Percentiles rank a stretch among this genome's conserved stretches.
phyloP scores from a whole-genome alignment of 2,113 vertebrate genomes.

The Sarotherodon lohbergeri region DNA sequence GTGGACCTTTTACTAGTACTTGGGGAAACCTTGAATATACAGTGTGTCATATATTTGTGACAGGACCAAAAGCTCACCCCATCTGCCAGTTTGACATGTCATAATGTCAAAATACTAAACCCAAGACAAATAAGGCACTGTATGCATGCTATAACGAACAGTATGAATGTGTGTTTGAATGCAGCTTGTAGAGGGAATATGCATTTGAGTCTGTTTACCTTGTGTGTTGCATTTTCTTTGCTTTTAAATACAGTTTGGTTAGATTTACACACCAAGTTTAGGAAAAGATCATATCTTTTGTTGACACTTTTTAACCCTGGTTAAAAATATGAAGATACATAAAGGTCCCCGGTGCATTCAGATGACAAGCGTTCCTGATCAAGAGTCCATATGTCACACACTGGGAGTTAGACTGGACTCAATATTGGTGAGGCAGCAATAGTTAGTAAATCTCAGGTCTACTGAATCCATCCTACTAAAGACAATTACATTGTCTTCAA shows the following conservation, averaged over 20 bases:
- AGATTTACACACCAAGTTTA: neutral
- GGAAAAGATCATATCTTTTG: neutral
- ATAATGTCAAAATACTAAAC: neutral
- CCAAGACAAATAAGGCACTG: neutral
- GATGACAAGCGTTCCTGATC: neutral
- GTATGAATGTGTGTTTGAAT: neutral
- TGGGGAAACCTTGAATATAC: neutral
- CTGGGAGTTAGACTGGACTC: neutral
- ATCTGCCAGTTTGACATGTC: neutral
- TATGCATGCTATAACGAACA: neutral
- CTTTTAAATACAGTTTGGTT: neutral
- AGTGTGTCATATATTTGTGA: neutral
- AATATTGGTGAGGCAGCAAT: neutral
- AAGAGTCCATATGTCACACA: neutral
- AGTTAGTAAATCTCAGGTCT: neutral
- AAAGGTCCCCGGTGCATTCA: neutral
- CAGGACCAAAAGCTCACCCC: neutral
- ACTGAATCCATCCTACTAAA: neutral
- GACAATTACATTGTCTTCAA: neutral
- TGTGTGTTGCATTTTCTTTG: neutral
- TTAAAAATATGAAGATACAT: neutral
- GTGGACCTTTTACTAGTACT: neutral
- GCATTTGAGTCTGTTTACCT: neutral
- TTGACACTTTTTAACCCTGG: neutral
- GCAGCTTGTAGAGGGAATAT: neutral